Conservation (phyloP, 2,888 invertebrate species). For the Diploptera punctata region DNA sequence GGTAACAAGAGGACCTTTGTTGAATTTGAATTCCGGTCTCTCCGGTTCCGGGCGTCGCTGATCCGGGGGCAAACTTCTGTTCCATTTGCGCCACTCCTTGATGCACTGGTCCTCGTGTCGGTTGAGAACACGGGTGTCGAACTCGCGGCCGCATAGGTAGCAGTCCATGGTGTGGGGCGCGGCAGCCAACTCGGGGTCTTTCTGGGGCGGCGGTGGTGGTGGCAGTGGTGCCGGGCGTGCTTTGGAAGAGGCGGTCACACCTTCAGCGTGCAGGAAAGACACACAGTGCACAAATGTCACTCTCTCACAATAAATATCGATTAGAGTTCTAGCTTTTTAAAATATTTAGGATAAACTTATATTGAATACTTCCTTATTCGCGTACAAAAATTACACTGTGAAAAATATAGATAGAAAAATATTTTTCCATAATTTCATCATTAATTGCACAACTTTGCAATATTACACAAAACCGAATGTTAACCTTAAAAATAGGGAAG, state of each 20-base stretch:
- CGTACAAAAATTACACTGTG: too few species aligned
- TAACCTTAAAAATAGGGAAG: too few species aligned
- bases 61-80: slow-evolving; percentile 61
- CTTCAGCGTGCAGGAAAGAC: slow-evolving; percentile 5
- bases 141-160: slow-evolving; percentile 69
- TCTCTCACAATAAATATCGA: too few species aligned
- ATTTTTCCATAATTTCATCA: too few species aligned
- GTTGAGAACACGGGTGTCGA: slow-evolving; percentile 66
- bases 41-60: slow-evolving; percentile 62
- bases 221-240: slow-evolving; percentile 2
- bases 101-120: slow-evolving; percentile 73
- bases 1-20: slow-evolving; percentile 19
- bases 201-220: neutral
- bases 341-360: too few species aligned
- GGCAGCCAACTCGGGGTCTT: slow-evolving; percentile 5
- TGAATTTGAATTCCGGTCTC: slow-evolving; percentile 34
- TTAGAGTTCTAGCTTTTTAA: too few species aligned
- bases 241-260: neutral
- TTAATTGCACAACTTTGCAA: too few species aligned
- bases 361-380: too few species aligned
- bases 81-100: slow-evolving; percentile 67
- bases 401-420: too few species aligned
- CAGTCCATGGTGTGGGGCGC: slow-evolving; percentile 55
- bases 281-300: neutral
- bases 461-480: too few species aligned